phyloP scores from a whole-genome alignment of 2,797 vertebrate genomes.

The Orestias chungarensis region DNA sequence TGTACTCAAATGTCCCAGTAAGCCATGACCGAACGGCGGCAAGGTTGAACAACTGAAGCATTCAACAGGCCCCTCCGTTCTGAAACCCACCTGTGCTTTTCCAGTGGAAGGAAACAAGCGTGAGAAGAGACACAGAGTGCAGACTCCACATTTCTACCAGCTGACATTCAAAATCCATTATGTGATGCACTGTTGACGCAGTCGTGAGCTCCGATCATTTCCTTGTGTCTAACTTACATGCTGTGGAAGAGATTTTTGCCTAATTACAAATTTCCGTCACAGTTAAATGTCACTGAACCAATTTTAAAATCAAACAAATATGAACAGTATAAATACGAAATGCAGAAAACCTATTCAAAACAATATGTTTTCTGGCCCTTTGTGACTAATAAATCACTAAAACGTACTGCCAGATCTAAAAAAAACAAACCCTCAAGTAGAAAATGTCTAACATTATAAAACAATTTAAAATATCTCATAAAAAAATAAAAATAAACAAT shows the following conservation, averaged over 20 bases:
- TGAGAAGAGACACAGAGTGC: neutral
- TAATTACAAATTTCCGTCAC: neutral
- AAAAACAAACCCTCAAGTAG: too few species aligned
- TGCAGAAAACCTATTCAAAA: neutral
- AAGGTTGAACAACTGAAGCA: neutral
- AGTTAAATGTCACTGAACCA: neutral
- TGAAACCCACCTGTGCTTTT: neutral
- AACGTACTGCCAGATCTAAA: too few species aligned
- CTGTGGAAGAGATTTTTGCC: neutral
- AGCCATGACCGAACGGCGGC: neutral
- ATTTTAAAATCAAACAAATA: neutral
- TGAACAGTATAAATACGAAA: neutral
- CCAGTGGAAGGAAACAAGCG: neutral
- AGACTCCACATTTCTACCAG: neutral
- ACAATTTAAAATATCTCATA: too few species aligned
- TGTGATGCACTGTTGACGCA: neutral
- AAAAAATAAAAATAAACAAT: too few species aligned
- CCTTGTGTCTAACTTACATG: neutral
- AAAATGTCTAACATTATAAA: too few species aligned
- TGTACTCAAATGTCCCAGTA: neutral
- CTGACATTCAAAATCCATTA: slow-evolving; percentile 1
- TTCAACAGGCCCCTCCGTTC: neutral
- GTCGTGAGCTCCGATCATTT: neutral
- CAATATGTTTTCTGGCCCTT: too few species aligned
- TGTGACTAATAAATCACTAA: too few species aligned